Conservation (phyloP, 2,113 vertebrate species). For the Hyperopisus bebe region DNA sequence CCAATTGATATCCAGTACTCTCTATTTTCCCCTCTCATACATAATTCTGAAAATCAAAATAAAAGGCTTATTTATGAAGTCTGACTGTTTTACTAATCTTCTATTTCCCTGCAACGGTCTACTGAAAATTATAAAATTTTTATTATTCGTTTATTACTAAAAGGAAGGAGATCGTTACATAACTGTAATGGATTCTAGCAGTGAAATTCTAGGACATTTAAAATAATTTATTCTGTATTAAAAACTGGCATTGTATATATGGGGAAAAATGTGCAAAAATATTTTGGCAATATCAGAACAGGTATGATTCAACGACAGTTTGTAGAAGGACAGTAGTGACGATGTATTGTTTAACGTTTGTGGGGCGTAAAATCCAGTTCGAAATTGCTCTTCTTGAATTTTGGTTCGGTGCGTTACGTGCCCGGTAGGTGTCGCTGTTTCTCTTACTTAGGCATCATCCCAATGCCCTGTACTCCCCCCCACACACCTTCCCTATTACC, state of each 20-base stretch:
- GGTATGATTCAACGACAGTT: not conserved
- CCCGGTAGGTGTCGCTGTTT: conserved; percentile 36
- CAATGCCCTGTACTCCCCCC: not conserved
- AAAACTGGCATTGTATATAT: not conserved
- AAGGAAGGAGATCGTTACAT: not conserved
- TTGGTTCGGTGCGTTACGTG: not conserved
- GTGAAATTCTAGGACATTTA: not conserved
- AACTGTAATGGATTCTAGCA: not conserved
- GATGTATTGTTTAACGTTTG: not conserved
- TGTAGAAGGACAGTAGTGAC: not conserved
- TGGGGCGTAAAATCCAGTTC: not conserved
- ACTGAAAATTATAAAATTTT: not conserved
- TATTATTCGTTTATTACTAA: not conserved
- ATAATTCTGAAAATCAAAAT: not conserved
- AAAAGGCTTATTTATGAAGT: not conserved
- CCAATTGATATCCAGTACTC: not conserved
- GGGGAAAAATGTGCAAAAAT: not conserved
- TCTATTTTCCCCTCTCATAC: not conserved
- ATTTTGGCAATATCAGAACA: not conserved
- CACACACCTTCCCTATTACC: not conserved
- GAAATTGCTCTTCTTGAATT: not conserved
- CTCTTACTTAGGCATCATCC: conserved; percentile 1
- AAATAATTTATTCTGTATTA: not conserved
- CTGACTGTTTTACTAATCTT: not conserved
- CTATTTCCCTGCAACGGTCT: not conserved